Percentiles rank a stretch among this genome's conserved stretches.
These are phyloP conservation scores for Pseudorectes ferrugineus DNA, from an alignment of 2,113 vertebrate species.

Conservation along the genomic window DNA sequence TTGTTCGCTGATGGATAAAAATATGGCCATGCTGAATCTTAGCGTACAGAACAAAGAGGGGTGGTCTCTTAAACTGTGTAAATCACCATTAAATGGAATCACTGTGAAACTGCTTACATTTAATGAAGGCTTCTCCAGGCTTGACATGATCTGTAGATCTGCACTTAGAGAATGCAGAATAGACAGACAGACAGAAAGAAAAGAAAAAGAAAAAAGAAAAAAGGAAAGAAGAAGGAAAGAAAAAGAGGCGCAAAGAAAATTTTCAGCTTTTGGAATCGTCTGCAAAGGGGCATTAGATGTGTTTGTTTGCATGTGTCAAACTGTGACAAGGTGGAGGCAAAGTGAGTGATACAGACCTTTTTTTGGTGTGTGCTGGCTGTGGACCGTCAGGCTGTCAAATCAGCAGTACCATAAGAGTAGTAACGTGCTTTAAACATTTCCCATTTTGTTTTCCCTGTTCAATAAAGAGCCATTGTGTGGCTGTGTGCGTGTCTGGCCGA, in stretches of 20 bases:
- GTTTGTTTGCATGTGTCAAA: not conserved
- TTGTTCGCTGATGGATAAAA: not conserved
- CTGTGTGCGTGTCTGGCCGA: not conserved
- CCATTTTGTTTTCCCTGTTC: not conserved
- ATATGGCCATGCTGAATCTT: not conserved
- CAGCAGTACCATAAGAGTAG: not conserved
- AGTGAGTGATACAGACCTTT: not conserved
- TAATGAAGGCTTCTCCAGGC: not conserved
- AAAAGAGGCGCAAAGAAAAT: not conserved
- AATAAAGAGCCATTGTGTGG: not conserved
- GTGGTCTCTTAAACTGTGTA: not conserved
- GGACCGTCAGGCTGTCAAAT: not conserved
- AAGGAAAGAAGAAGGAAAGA: not conserved
- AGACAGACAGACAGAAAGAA: not conserved
- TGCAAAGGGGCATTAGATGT: not conserved
- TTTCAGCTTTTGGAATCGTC: not conserved
- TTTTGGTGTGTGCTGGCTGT: not conserved
- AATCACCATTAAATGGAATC: not conserved
- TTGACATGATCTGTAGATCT: not conserved
- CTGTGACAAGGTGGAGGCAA: not conserved
- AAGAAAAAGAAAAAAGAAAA: too few relatives aligned
- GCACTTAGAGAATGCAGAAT: not conserved
- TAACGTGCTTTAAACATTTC: not conserved
- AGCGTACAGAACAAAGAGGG: slow-evolving; percentile 12
- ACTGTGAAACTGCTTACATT: not conserved